Evolutionary conservation across 2,888 invertebrate species (phyloP).

Genomic region (Axea sp.): DNA sequence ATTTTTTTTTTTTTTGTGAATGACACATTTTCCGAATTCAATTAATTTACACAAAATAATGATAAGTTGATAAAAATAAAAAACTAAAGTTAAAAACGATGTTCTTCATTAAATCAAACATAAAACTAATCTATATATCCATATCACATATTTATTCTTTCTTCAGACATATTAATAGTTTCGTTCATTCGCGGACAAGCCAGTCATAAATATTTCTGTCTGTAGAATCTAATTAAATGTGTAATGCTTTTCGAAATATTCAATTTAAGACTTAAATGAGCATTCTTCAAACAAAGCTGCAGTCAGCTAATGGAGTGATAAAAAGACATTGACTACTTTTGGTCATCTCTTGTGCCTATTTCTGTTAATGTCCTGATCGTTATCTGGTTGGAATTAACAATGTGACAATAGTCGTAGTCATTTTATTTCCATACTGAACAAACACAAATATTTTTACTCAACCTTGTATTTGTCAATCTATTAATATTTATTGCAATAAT

Average conservation of each 20-base stretch:
- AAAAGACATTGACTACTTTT: constrained; percentile 52
- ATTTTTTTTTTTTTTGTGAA: too few species aligned
- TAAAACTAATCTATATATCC: constrained; percentile 50
- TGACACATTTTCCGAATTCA: background rate
- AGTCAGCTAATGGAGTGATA: constrained; percentile 56
- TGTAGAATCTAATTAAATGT: constrained; percentile 51
- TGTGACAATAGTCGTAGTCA: constrained; percentile 39
- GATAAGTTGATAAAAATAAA: constrained; percentile 20
- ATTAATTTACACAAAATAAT: constrained; percentile 18
- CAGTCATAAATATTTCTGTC: constrained; percentile 41
- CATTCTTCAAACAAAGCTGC: constrained; percentile 48
- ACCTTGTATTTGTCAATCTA: constrained; percentile 58
- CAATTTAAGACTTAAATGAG: constrained; percentile 16
- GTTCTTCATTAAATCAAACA: constrained; percentile 44
- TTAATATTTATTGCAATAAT: constrained; percentile 44
- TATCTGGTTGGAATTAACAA: constrained; percentile 56
- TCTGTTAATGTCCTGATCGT: constrained; percentile 54
- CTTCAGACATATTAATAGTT: constrained; percentile 39
- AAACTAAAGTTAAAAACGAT: constrained; percentile 41
- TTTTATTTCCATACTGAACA: constrained; percentile 50
- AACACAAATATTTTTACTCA: constrained; percentile 32
- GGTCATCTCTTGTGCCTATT: constrained; percentile 46
- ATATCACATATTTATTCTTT: constrained; percentile 35
- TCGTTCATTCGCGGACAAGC: constrained; percentile 21
- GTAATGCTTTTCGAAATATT: constrained; percentile 46